These are phyloP conservation scores for Orchestes rusci DNA, from an alignment of 2,888 invertebrate genomes.

Conservation along the genomic window DNA sequence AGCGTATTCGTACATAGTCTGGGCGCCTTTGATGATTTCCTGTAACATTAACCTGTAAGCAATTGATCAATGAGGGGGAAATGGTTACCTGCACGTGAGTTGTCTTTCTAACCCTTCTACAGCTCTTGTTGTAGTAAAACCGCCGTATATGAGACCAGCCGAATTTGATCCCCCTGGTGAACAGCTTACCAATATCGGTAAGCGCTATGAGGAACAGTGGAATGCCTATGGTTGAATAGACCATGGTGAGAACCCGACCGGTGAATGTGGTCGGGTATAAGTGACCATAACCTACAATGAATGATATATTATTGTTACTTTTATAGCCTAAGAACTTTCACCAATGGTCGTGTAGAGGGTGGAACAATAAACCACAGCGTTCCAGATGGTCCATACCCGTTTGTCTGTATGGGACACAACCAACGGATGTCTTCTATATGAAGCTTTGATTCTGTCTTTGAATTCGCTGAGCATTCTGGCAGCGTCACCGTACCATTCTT, in stretches of 20 bases:
- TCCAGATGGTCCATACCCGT: conserved; percentile 75
- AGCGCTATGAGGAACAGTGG: conserved; percentile 91
- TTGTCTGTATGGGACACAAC: conserved; percentile 38
- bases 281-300: conserved; percentile 85
- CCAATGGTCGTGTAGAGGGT: conserved; percentile 69
- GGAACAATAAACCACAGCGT: conserved; percentile 79
- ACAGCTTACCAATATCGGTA: conserved; percentile 90
- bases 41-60: conserved; percentile 37
- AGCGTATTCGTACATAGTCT: conserved; percentile 74
- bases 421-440: conserved; percentile 20
- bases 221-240: conserved; percentile 92
- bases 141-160: conserved; percentile 80
- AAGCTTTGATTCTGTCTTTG: conserved; percentile 12
- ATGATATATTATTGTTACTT: conserved; percentile 8
- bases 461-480: conserved; percentile 11
- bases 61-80: background rate
- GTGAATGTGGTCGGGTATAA: conserved; percentile 84
- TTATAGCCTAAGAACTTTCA: no score
- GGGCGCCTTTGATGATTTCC: conserved; percentile 79
- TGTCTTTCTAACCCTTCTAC: conserved; percentile 67
- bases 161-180: conserved; percentile 85
- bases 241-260: conserved; percentile 81
- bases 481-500: conserved; percentile 21
- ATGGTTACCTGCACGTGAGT: conserved; percentile 34
- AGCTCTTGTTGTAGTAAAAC: conserved; percentile 80